These are phyloP conservation scores for Ecliptopera silaceata DNA, from an alignment of 2,888 invertebrate species.

Conservation along the genomic window DNA sequence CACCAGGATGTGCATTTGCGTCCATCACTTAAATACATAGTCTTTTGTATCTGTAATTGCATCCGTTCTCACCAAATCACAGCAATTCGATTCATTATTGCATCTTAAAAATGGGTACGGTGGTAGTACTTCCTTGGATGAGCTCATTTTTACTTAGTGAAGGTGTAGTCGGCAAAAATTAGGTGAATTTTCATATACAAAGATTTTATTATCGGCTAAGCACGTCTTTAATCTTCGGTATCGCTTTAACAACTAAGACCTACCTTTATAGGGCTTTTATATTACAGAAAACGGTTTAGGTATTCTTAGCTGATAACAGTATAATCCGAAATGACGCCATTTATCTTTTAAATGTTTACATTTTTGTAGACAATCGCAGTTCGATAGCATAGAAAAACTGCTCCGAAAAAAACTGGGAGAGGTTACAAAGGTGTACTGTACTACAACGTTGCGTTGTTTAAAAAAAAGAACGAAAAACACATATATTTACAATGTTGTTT, in stretches of 20 bases:
- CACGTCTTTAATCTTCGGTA: constrained; percentile 6
- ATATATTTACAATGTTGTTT: not conserved
- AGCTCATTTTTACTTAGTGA: too few species aligned
- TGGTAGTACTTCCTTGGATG: too few species aligned
- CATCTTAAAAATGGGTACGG: too few species aligned
- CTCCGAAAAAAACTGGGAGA: too few species aligned
- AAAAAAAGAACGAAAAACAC: not conserved
- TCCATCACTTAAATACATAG: too few species aligned
- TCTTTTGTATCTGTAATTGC: too few species aligned
- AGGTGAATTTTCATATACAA: not conserved
- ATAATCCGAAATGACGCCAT: constrained; percentile 85
- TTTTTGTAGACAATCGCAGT: constrained; percentile 31
- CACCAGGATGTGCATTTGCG: too few species aligned
- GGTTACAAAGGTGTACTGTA: too few species aligned
- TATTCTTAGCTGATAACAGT: constrained; percentile 84
- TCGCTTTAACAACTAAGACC: constrained; percentile 9
- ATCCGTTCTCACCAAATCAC: too few species aligned
- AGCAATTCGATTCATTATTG: too few species aligned
- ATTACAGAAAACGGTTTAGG: constrained; percentile 76
- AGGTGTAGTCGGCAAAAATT: too few species aligned
- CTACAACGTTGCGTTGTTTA: not conserved
- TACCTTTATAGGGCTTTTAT: constrained; percentile 78
- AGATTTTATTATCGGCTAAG: not conserved
- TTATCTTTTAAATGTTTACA: constrained; percentile 85
- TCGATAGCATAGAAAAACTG: not conserved